Conservation (phyloP, 2,113 vertebrate genomes). For the Paratilapia polleni region DNA sequence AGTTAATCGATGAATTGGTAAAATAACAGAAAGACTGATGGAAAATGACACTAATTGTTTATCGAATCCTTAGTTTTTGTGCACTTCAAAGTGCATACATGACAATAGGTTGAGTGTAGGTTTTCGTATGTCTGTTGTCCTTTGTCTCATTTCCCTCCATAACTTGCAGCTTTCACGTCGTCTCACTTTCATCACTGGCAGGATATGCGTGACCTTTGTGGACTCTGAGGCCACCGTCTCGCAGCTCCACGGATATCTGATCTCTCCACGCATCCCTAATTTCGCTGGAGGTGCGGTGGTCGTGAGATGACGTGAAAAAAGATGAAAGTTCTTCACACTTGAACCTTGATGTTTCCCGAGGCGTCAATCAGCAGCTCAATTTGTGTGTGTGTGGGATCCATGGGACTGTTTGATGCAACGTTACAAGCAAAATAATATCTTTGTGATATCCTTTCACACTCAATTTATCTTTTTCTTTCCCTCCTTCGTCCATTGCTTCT, state of each 20-base stretch:
- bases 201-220: constrained; percentile 30
- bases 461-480: constrained; percentile 27
- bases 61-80: neutral
- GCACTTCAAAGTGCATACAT: neutral
- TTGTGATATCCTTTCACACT: constrained; percentile 13
- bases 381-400: neutral
- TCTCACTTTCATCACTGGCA: constrained; percentile 1
- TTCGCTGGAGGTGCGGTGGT: neutral
- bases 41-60: neutral
- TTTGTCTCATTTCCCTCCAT: neutral
- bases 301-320: neutral
- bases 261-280: neutral
- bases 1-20: neutral
- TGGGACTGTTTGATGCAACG: constrained; percentile 11
- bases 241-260: neutral
- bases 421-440: neutral
- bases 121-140: neutral
- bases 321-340: constrained; percentile 33
- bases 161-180: neutral
- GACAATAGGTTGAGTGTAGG: neutral
- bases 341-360: constrained; percentile 12
- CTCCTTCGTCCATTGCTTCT: constrained; percentile 59
- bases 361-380: constrained; percentile 19
- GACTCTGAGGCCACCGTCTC: constrained; percentile 10
- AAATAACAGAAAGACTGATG: neutral